Percentiles rank a stretch among this genome's conserved stretches.
phyloP scores from a whole-genome alignment of 2,113 vertebrate species.

The Pitta sordida region DNA sequence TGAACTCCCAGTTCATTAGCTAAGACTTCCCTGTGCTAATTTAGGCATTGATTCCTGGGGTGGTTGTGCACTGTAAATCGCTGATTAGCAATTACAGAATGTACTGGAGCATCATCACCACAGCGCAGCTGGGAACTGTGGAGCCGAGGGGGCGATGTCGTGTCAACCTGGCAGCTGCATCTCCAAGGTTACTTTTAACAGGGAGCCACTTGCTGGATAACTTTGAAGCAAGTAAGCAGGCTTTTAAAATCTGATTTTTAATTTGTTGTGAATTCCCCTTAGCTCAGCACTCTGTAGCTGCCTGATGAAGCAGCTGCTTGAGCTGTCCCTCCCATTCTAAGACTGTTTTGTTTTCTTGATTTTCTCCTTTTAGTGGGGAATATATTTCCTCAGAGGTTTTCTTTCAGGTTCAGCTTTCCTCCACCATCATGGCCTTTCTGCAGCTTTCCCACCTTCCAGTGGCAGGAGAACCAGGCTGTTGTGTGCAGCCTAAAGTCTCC shows the following conservation, averaged over 20 bases:
- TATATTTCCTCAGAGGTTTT: not conserved
- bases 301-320: not conserved
- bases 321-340: not conserved
- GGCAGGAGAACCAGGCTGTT: not conserved
- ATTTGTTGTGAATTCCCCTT: not conserved
- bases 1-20: not conserved
- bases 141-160: rapidly evolving
- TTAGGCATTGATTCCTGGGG: not conserved
- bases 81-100: conserved; percentile 17
- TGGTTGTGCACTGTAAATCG: rapidly evolving
- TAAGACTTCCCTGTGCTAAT: not conserved
- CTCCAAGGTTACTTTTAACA: not conserved
- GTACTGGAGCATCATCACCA: not conserved
- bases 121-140: not conserved
- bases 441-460: not conserved
- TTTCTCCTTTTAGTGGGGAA: not conserved
- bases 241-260: not conserved
- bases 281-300: not conserved
- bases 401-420: not conserved
- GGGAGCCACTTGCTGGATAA: not conserved
- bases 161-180: not conserved
- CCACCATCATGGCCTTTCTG: not conserved
- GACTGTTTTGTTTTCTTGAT: not conserved
- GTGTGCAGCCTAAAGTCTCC: not conserved
- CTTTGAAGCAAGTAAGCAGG: not conserved